A percentile compares a stretch with the other conserved stretches of the same genome.
Conservation (phyloP, 2,113 vertebrate species). For the Trichomycterus rosablanca region DNA sequence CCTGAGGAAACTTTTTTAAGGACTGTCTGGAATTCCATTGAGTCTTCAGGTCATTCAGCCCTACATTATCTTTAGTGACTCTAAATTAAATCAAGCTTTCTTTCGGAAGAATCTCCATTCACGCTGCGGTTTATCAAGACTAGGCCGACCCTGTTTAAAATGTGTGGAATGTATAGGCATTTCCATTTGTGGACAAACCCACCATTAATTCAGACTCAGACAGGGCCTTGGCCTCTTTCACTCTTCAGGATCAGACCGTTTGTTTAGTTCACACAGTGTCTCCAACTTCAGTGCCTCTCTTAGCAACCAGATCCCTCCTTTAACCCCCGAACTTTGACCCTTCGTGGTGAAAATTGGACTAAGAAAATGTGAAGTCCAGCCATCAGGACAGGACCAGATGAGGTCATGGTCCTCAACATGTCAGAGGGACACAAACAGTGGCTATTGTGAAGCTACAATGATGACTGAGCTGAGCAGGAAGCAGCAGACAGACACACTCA, state of each 20-base stretch:
- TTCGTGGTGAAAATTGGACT: conserved; percentile 11
- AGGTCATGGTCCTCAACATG: conserved; percentile 44
- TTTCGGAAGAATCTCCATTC: background rate
- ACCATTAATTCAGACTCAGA: conserved; percentile 31
- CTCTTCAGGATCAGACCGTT: conserved; percentile 57
- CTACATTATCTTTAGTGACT: no score
- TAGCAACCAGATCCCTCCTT: conserved; percentile 54
- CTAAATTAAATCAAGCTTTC: background rate
- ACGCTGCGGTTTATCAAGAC: background rate
- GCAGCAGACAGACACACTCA: conserved; percentile 52
- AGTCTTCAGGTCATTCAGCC: background rate
- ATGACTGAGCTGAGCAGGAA: conserved; percentile 49
- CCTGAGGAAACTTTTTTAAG: background rate
- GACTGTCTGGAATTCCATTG: background rate
- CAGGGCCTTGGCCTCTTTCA: conserved; percentile 43
- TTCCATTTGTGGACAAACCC: background rate
- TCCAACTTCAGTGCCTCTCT: conserved; percentile 40
- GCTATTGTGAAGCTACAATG: conserved; percentile 49
- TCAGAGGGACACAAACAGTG: conserved; percentile 50
- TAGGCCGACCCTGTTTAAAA: background rate
- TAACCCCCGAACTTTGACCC: conserved; percentile 48
- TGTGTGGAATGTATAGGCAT: background rate
- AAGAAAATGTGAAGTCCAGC: conserved; percentile 44
- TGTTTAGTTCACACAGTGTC: conserved; percentile 46
- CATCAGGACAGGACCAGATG: conserved; percentile 46